Base-by-base conservation (phyloP, 2,113 vertebrate genomes). In the Anas platyrhynchos region DNA sequence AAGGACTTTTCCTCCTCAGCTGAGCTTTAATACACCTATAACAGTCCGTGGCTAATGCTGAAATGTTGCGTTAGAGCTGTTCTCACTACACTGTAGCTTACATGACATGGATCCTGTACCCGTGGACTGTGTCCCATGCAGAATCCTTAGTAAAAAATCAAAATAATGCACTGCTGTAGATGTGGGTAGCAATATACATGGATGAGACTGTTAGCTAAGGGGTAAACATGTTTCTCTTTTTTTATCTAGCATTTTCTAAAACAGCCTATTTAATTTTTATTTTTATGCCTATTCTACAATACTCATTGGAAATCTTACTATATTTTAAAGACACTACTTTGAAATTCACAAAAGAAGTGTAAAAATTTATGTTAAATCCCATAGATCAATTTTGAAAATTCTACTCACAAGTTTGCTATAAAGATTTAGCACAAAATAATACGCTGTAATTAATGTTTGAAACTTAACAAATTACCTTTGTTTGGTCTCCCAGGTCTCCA, bases 401-500 rank as follows among this genome's bases (percentile, higher is more conserved):
- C 23, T 58, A 31, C 56, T 83, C 16, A 1, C 10, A 2, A 75
- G n/a, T n/a, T 68, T 72, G n/a, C 21, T 25, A 32, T 36, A 63
- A 82, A 79, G 50, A 55, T 87, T 61, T 44, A 75, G 32, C 6
- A 84, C 50, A 55, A 66, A 94, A 12, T 2, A 81, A 48, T 7
- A n/a, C 72, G 78, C 12, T 11, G 31, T 4, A 22, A 78, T 14
- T 5, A 22, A 78, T 13, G 34, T 56, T 61, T 67, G 63, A 54
- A 82, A 96, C 61, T 73, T 32, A 65, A 72, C 46, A 52, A 81
- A 94, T 96, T 98, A 99, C 99, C 98, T 99, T 99, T 48, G 97
- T 98, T 98, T 99, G 99, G 98, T 99, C 98, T 98, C 96, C 98
- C 93, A 98, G 93, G 68, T 98, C 98, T 97, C 97, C 98, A 86